Conservation (phyloP, 2,888 invertebrate genomes). For the Acanthococcus lagerstroemiae region DNA sequence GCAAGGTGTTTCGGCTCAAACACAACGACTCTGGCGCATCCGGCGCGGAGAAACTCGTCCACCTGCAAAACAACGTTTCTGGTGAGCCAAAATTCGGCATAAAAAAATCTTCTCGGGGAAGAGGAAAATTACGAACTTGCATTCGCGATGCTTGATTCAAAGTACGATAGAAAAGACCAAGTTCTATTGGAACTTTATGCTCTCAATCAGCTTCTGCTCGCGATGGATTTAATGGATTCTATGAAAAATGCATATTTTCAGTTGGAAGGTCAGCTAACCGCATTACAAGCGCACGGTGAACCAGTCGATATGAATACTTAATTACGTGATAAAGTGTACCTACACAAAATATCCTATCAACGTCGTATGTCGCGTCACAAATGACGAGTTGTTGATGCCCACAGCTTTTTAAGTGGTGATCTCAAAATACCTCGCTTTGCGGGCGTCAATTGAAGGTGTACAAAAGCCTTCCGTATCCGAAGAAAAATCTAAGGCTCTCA, state of each 20-base stretch:
- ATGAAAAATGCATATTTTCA: not conserved
- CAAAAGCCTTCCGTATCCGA: too few species aligned
- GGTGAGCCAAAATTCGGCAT: not conserved
- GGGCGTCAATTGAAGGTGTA: too few species aligned
- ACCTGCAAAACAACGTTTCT: not conserved
- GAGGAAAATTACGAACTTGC: not conserved
- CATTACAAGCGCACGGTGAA: not conserved
- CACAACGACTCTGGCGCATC: not conserved
- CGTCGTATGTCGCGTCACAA: not conserved
- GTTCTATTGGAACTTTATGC: not conserved
- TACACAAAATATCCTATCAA: not conserved
- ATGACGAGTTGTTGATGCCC: too few species aligned
- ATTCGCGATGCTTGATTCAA: not conserved
- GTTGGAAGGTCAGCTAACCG: not conserved
- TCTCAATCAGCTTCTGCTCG: not conserved
- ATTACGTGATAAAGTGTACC: not conserved
- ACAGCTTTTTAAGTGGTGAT: too few species aligned
- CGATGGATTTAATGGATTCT: not conserved
- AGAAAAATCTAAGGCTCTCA: too few species aligned
- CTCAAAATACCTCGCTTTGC: too few species aligned
- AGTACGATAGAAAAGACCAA: not conserved
- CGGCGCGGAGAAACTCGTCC: not conserved
- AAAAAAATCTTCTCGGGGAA: not conserved
- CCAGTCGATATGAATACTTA: not conserved
- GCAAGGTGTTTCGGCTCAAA: not conserved